Base-by-base conservation (phyloP, 1,140 invertebrate species). In the Saccostrea cuccullata region DNA sequence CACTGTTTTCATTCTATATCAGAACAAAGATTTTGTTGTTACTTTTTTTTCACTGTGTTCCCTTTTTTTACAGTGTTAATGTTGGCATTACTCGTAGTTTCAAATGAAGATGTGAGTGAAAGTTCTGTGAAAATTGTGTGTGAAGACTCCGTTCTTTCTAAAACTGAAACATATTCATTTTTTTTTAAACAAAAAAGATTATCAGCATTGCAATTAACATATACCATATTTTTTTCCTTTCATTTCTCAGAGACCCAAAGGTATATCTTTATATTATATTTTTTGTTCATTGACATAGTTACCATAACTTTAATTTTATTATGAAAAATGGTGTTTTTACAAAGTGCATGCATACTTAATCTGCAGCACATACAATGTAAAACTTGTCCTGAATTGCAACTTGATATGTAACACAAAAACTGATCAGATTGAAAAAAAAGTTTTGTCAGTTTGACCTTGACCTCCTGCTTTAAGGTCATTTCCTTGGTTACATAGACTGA, bases 21-120 rank as follows among this genome's bases (percentile, higher is more conserved):
- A 77, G 70, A 77, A 77, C 70, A 77, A 77, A 77, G 26, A 77
- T 26, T 77, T 26, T 77, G 70, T 73, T 73, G 67, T 77, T 77
- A 30, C 26, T 13, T 73, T 30, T 73, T 73, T 77, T 77, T 26
- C 70, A 77, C 23, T 77, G 70, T 77, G 70, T 77, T 77, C 70
- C 26, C 30, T 77, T 26, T 77, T 77, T 77, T 77, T 40, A 30
- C 70, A 30, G 11, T 77, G 6, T 8, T 20, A 67, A 67, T n/a
- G 70, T 77, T 77, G 70, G 70, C 70, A 77, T 77, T 77, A 77
- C 70, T 30, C 26, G 70, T 77, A 77, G 30, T 77, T 15, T 30
- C 20, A 17, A 64, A n/a, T 20, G 58, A 64, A n/a, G n/a, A 20
- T 20, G 58, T 6, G 58, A 64, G 58, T 6, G 58, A 77, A 26